Base-by-base conservation (phyloP, 2,888 invertebrate species). In the Trisateles emortualis region DNA sequence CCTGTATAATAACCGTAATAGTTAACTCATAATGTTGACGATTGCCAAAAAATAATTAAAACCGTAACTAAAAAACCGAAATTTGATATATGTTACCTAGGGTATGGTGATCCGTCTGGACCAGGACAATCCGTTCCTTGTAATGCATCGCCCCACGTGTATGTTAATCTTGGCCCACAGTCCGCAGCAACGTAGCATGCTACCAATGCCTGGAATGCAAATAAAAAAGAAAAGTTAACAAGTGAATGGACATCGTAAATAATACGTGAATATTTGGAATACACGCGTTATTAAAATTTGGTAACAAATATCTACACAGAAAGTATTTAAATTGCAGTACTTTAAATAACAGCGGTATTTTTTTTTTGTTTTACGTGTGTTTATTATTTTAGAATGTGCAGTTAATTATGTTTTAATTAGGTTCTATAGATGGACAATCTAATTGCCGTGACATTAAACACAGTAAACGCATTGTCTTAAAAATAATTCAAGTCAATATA, bases 61-160 rank as follows among this genome's bases (percentile, higher is more conserved):
- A n/a, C 8, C 6, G 1, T n/a, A n/a, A n/a, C n/a, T n/a, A n/a
- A n/a, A 53, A 63, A 49, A 63, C 46, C 47, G 45, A 5, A 54
- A 50, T 26, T 11, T 19, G 44, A 45, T 11, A n/a, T n/a, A 16
- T 6, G 11, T 72, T 93, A 97, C 98, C 95, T 95, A 58, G 98
- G 98, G 92, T 98, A 98, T 47, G 96, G 96, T 69, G 94, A 87
- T 69, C 97, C 96, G 76, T 97, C 96, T 4, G 98, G 98, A 14
- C 98, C 98, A 46, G 96, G 85, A 72, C 97, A 97, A 77, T 97
- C 96, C 16, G 96, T 94, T 83, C 96, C 97, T 65, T 95, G 94
- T 41, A 98, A 90, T 5, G 98, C 98, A 85, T 98, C 97, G 13
- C 98, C 98, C 95, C 97, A 97, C 14, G 97, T 93, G 84, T 97